phyloP scores from a whole-genome alignment of 2,888 invertebrate species.

The Tinea pellionella region DNA sequence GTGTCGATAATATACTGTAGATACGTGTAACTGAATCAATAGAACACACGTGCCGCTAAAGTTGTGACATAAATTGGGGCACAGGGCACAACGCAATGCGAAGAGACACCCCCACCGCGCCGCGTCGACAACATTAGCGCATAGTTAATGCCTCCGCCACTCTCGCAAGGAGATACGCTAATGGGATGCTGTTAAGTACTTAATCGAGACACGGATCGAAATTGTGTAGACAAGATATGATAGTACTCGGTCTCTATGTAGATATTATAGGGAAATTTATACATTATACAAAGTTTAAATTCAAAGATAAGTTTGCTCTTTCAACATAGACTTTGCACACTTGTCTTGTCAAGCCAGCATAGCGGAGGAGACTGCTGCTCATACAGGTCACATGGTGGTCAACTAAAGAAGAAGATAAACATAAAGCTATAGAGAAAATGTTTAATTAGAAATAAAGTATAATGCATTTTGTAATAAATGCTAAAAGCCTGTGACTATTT shows the following conservation, averaged over 20 bases:
- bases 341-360: no score
- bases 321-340: no score
- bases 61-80: slow-evolving; percentile 18
- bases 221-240: not conserved
- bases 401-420: no score
- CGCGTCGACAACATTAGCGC: slow-evolving; percentile 26
- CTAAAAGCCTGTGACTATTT: not conserved
- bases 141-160: slow-evolving; percentile 32
- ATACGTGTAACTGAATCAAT: slow-evolving; percentile 28
- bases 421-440: no score
- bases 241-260: not conserved
- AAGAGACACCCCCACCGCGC: slow-evolving; percentile 1
- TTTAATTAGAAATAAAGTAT: no score
- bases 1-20: not conserved
- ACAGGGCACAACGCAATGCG: not conserved
- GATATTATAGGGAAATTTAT: no score
- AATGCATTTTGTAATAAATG: no score
- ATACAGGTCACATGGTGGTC: no score
- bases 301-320: no score
- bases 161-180: slow-evolving; percentile 32
- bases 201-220: slow-evolving; percentile 20
- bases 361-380: no score
- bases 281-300: no score
- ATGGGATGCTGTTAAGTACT: slow-evolving; percentile 35
- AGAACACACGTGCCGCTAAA: slow-evolving; percentile 37